phyloP scores from a whole-genome alignment of 64 coral and sea anemone genomes.

The Orbicella faveolata region DNA sequence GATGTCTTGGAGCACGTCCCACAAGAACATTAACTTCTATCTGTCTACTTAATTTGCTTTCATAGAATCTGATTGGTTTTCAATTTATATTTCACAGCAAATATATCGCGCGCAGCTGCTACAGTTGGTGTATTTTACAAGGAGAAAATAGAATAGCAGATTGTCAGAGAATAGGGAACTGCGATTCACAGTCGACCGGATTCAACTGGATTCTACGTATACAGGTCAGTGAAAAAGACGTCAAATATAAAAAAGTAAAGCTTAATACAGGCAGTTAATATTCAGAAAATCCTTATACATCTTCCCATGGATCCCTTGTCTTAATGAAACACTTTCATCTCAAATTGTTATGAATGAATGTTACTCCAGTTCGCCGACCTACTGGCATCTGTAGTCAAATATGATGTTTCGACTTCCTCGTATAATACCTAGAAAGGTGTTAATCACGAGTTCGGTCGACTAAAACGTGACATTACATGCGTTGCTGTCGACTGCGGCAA shows the following conservation, averaged over 20 bases:
- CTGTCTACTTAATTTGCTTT: slow-evolving; percentile 2
- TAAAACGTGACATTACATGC: not conserved
- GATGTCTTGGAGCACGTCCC: not conserved
- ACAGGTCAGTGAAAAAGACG: not conserved
- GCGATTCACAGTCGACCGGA: not conserved
- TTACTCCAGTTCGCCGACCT: no score
- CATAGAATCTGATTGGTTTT: slow-evolving; percentile 13
- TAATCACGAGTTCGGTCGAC: not conserved
- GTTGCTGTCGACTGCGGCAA: not conserved
- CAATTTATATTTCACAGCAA: slow-evolving; percentile 17
- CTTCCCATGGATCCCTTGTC: no score
- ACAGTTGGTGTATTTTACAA: not conserved
- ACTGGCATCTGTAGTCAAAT: no score
- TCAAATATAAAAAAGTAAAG: no score
- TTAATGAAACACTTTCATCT: no score
- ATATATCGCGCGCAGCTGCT: not conserved
- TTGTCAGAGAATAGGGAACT: not conserved
- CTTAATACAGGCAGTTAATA: no score
- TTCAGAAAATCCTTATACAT: no score
- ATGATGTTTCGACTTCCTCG: not conserved
- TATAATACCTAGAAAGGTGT: not conserved
- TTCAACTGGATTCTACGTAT: no score
- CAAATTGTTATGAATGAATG: no score
- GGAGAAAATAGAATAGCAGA: not conserved
- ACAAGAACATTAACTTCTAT: not conserved